Evolutionary conservation across 2,797 vertebrate genomes (phyloP).

Genomic region (Megaceryle alcyon): DNA sequence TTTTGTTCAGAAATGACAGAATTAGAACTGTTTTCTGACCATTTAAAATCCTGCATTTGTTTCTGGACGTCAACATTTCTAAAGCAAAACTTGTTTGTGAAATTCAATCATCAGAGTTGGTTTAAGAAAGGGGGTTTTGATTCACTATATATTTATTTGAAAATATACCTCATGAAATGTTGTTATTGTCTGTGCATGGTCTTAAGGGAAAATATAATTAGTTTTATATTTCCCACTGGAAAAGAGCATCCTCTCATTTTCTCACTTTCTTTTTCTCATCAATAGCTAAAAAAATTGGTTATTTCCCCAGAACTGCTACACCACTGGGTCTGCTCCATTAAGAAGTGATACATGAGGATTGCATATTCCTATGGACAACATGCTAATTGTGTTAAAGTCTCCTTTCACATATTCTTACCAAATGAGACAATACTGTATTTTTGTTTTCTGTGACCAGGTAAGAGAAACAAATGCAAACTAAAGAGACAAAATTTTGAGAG

Average conservation of each 20-base stretch:
- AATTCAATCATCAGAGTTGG: neutral
- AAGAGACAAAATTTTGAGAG: neutral
- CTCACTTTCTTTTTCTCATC: neutral
- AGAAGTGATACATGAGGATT: neutral
- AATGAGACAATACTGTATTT: neutral
- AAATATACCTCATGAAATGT: neutral
- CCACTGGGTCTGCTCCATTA: neutral
- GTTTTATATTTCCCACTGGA: neutral
- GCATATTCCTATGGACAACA: neutral
- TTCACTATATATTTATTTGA: neutral
- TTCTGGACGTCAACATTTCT: neutral
- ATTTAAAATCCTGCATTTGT: neutral
- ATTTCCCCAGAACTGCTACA: neutral
- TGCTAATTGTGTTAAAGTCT: neutral
- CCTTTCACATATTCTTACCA: neutral
- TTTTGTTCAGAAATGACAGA: neutral
- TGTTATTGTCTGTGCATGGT: neutral
- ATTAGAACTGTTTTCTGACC: neutral
- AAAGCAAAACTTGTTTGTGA: neutral
- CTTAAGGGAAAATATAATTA: constrained; percentile 19
- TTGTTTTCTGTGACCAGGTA: neutral
- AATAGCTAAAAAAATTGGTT: neutral
- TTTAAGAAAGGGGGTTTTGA: neutral
- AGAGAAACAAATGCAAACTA: neutral
- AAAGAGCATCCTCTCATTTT: neutral